Evolutionary conservation across 2,113 vertebrate genomes (phyloP).

Genomic region (Actenoides hombroni): DNA sequence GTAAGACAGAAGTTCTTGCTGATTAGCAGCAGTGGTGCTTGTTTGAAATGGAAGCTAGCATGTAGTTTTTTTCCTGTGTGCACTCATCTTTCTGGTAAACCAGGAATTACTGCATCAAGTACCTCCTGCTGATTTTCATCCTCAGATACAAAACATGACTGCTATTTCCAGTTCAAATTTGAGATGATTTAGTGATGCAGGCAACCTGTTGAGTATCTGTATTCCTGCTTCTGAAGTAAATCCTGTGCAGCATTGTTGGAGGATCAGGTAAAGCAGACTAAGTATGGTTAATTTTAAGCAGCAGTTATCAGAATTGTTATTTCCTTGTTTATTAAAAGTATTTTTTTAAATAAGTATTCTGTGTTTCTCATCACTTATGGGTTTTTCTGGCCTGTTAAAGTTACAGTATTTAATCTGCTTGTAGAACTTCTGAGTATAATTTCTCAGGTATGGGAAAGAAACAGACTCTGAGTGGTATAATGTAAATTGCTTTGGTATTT

Average conservation of each 20-base stretch:
- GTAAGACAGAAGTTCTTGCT: background rate
- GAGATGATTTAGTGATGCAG: background rate
- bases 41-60: background rate
- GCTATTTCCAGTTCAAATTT: background rate
- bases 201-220: background rate
- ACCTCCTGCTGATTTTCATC: background rate
- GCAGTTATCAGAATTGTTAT: background rate
- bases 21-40: background rate
- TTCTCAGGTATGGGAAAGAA: background rate
- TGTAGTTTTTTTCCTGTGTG: background rate
- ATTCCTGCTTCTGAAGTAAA: background rate
- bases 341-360: background rate
- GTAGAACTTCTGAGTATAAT: background rate
- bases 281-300: background rate
- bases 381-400: background rate
- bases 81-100: background rate
- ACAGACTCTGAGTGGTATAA: background rate
- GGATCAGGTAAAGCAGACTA: background rate
- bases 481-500: background rate
- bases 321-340: constrained; percentile 36
- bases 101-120: background rate
- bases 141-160: background rate
- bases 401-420: background rate
- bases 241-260: background rate
- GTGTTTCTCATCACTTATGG: background rate